phyloP scores from a whole-genome alignment of 2,113 vertebrate genomes.

The Trichomycterus rosablanca region DNA sequence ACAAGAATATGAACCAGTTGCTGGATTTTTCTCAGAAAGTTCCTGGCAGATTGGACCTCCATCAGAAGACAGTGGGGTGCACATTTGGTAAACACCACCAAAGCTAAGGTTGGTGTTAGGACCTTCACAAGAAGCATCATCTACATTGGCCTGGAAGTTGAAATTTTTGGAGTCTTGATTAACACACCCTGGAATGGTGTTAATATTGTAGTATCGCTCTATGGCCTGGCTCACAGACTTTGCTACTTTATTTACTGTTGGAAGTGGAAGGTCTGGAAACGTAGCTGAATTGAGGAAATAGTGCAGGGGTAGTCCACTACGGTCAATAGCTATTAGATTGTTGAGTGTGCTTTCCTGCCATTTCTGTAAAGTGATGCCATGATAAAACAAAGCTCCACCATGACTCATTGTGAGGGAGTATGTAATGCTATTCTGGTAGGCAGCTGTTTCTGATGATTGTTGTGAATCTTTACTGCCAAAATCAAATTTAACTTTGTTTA shows the following conservation, averaged over 20 bases:
- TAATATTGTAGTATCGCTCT: conserved; percentile 75
- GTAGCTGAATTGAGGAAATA: conserved; percentile 68
- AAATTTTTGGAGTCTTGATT: conserved; percentile 72
- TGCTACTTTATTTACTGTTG: conserved; percentile 70
- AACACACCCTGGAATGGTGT: conserved; percentile 79
- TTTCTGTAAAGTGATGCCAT: conserved; percentile 81
- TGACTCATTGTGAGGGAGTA: conserved; percentile 77
- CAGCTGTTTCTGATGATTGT: conserved; percentile 50
- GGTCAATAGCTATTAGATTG: conserved; percentile 83
- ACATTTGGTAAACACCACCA: conserved; percentile 79
- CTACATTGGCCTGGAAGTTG: conserved; percentile 84
- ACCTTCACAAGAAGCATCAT: conserved; percentile 77
- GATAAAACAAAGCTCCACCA: conserved; percentile 77
- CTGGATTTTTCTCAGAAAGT: conserved; percentile 74
- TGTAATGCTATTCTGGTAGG: conserved; percentile 74
- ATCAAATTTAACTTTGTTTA: conserved; percentile 60
- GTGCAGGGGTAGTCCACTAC: conserved; percentile 74
- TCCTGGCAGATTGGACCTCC: conserved; percentile 56
- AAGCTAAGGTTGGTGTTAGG: conserved; percentile 77
- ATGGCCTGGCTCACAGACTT: conserved; percentile 62
- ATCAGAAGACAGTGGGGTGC: conserved; percentile 49
- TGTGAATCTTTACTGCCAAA: background rate
- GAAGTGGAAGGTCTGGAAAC: conserved; percentile 72
- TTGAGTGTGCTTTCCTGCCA: conserved; percentile 82
- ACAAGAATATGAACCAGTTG: conserved; percentile 75